A percentile compares a stretch with the other conserved stretches of the same genome.
Conservation (phyloP, 2,113 vertebrate genomes). For the Forbesichthys agassizii region DNA sequence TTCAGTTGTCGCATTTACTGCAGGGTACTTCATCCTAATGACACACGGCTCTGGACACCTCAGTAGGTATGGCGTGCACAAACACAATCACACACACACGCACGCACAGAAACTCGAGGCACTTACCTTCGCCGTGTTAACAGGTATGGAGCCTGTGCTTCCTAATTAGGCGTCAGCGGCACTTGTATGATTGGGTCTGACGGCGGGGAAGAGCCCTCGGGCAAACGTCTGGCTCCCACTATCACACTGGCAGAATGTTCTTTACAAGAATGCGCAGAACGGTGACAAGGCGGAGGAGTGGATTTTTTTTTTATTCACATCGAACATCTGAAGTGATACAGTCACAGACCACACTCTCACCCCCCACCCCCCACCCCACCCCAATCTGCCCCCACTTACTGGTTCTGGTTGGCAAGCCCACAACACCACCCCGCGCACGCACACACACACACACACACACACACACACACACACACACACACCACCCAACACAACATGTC, state of each 20-base stretch:
- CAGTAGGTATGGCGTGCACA: neutral
- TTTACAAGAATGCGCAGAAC: slow-evolving; percentile 50
- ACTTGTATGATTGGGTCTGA: slow-evolving; percentile 14
- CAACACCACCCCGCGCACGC: too few species aligned
- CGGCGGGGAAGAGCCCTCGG: slow-evolving; percentile 6
- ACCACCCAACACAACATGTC: too few species aligned
- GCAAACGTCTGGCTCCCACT: slow-evolving; percentile 44
- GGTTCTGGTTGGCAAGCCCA: too few species aligned
- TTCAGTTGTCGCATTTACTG: neutral
- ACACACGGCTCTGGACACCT: neutral
- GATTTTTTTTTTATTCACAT: slow-evolving; percentile 59
- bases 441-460: too few species aligned
- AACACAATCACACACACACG: too few species aligned
- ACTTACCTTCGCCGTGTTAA: slow-evolving; percentile 62
- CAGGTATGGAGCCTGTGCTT: slow-evolving; percentile 43
- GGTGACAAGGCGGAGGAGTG: slow-evolving; percentile 65
- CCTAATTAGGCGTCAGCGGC: slow-evolving; percentile 45
- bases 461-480: too few species aligned
- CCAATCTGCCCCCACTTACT: too few species aligned
- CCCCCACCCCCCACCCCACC: neutral
- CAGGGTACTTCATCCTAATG: neutral
- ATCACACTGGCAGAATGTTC: slow-evolving; percentile 47
- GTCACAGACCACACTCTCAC: slow-evolving; percentile 36
- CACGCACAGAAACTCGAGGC: neutral
- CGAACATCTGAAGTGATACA: slow-evolving; percentile 61